Conservation (phyloP, 2,113 vertebrate genomes). For the Cathartes aura region DNA sequence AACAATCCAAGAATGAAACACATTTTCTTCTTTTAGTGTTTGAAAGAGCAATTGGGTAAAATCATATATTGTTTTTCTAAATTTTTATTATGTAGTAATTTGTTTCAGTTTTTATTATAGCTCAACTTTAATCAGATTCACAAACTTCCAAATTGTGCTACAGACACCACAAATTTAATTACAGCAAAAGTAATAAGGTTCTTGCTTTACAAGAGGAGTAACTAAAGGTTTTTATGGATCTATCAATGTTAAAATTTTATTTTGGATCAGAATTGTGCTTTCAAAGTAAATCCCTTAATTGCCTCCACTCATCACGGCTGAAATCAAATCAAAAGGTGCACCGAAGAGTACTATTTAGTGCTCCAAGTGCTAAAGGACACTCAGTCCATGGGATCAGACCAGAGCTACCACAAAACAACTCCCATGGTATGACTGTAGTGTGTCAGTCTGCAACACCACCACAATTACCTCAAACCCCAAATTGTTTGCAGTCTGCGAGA, state of each 20-base stretch:
- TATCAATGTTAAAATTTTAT: not conserved
- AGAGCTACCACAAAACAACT: not conserved
- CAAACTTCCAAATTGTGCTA: not conserved
- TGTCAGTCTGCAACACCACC: not conserved
- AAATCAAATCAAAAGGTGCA: not conserved
- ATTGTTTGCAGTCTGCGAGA: not conserved
- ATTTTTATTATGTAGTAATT: not conserved
- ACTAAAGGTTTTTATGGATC: not conserved
- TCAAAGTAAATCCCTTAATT: not conserved
- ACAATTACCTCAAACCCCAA: not conserved
- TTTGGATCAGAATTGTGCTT: not conserved
- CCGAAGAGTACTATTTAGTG: not conserved
- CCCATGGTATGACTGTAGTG: not conserved
- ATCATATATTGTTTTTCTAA: not conserved
- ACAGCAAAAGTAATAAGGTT: not conserved
- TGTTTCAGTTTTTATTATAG: not conserved
- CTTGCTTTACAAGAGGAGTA: not conserved
- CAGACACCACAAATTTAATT: not conserved
- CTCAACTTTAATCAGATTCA: not conserved
- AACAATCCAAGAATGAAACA: not conserved
- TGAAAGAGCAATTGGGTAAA: not conserved
- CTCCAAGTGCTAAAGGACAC: not conserved
- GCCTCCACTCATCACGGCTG: accelerated
- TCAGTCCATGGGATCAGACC: not conserved
- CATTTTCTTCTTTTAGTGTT: not conserved